A percentile compares a stretch with the other conserved stretches of the same genome.
phyloP scores from a whole-genome alignment of 2,113 vertebrate genomes.

The Gambusia affinis region DNA sequence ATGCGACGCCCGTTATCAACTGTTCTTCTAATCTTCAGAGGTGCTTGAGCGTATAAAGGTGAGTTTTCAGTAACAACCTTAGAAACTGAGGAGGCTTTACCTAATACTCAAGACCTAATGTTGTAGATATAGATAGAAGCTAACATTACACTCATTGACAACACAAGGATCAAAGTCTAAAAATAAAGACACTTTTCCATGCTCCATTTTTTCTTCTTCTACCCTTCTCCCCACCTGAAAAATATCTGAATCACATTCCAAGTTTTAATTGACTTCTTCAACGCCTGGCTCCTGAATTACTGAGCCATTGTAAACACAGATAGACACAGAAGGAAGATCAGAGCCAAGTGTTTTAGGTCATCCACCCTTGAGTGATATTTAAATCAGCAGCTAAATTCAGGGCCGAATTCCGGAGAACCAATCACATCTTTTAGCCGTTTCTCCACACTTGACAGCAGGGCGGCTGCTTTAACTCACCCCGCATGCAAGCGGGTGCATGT shows the following conservation, averaged over 20 bases:
- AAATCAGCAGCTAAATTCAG: background rate
- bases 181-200: background rate
- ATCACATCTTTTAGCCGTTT: slow-evolving; percentile 7
- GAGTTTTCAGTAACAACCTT: background rate
- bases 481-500: slow-evolving; percentile 25
- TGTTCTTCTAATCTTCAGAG: background rate
- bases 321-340: background rate
- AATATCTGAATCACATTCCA: background rate
- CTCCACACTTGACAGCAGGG: slow-evolving; percentile 4
- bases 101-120: no score
- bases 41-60: background rate
- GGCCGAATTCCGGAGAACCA: background rate
- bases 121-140: background rate
- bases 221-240: background rate
- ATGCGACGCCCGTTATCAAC: no score
- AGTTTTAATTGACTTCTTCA: no score
- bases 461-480: background rate
- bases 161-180: background rate
- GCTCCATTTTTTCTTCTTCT: background rate
- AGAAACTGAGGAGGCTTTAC: no score
- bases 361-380: background rate
- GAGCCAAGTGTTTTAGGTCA: background rate
- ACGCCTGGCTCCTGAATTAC: background rate
- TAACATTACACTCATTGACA: background rate
- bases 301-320: background rate